Evolutionary conservation across 1,140 invertebrate genomes (phyloP).

Genomic region (Lordiphosa collinella): DNA sequence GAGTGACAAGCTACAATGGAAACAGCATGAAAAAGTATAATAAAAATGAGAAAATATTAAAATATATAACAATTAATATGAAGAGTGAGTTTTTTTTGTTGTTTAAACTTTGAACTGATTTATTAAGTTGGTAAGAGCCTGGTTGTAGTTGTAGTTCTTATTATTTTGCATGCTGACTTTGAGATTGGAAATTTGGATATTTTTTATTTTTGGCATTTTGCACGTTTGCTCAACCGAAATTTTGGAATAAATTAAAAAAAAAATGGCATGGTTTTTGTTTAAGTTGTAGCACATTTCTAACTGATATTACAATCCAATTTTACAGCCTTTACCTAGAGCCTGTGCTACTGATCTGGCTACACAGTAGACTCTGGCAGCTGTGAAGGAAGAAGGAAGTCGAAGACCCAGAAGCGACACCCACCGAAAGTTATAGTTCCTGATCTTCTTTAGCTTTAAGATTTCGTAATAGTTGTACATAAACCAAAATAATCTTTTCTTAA

Average conservation of each 20-base stretch:
- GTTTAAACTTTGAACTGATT: slow-evolving; percentile 17
- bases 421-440: slow-evolving; percentile 66
- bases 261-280: slow-evolving; percentile 49
- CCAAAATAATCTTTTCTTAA: slow-evolving; percentile 21
- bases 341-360: slow-evolving; percentile 27
- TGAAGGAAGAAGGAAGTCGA: not conserved
- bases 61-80: slow-evolving; percentile 53
- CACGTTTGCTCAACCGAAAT: slow-evolving; percentile 36
- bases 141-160: slow-evolving; percentile 15
- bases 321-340: slow-evolving; percentile 49
- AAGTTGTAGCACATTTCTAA: slow-evolving; percentile 15
- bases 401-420: slow-evolving; percentile 14
- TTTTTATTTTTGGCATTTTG: slow-evolving; percentile 29
- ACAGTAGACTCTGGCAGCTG: slow-evolving; percentile 23
- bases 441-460: slow-evolving; percentile 42
- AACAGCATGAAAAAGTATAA: slow-evolving; percentile 51
- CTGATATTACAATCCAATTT: slow-evolving; percentile 35
- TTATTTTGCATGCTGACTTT: slow-evolving; percentile 38
- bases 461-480: slow-evolving; percentile 36
- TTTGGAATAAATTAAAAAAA: slow-evolving; percentile 32
- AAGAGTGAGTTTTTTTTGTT: slow-evolving; percentile 13
- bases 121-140: slow-evolving; percentile 43
- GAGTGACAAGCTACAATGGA: slow-evolving; percentile 21
- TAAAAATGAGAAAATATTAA: slow-evolving; percentile 27
- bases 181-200: slow-evolving; percentile 12